phyloP scores from a whole-genome alignment of 1,140 invertebrate genomes.

The Procambarus virginalis region DNA sequence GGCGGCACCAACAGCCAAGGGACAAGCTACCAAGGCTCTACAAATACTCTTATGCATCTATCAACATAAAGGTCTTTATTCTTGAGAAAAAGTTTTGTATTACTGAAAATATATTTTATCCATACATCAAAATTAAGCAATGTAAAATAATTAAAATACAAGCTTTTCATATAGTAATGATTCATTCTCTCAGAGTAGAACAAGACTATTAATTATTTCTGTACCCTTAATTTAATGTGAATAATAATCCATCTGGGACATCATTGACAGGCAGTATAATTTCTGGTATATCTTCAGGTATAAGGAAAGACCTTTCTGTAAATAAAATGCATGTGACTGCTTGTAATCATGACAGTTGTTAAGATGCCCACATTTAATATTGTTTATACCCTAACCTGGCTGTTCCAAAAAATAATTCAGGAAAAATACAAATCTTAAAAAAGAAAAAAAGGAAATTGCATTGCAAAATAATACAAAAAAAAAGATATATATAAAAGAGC shows the following conservation, averaged over 20 bases:
- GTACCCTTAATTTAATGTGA: not conserved
- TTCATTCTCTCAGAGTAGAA: not conserved
- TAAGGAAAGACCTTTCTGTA: constrained; percentile 18
- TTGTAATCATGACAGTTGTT: constrained; percentile 21
- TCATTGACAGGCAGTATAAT: not conserved
- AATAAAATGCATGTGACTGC: constrained; percentile 27
- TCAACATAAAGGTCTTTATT: constrained; percentile 11
- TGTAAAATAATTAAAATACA: not conserved
- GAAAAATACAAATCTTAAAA: constrained; percentile 5
- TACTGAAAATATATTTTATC: not conserved
- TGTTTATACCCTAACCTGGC: constrained; percentile 35
- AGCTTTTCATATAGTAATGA: too few species aligned
- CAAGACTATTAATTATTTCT: not conserved
- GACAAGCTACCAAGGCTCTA: constrained; percentile 52
- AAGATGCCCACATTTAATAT: constrained; percentile 47
- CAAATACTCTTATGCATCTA: constrained; percentile 32
- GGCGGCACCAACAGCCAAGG: constrained; percentile 24
- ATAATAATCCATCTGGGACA: not conserved
- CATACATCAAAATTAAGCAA: not conserved
- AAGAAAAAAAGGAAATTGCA: not conserved
- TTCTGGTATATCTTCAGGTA: not conserved
- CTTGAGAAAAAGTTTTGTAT: not conserved
- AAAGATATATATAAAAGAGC: not conserved
- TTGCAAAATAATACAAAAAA: constrained; percentile 22
- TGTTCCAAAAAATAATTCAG: not conserved